These are phyloP conservation scores for Drosophila pandora DNA, from an alignment of 1,140 invertebrate genomes.

Conservation along the genomic window DNA sequence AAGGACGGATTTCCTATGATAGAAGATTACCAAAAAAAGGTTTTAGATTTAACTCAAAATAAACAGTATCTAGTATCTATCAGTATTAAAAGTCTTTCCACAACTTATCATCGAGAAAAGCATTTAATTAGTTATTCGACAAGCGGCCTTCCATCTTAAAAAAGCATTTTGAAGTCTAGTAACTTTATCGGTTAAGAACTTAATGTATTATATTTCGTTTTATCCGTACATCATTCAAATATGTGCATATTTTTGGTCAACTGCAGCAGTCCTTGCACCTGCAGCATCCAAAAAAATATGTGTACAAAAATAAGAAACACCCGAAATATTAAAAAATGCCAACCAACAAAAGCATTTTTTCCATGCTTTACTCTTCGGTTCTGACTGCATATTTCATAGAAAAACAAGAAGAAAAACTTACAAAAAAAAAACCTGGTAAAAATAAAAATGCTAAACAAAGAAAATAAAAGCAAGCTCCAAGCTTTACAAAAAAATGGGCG, in stretches of 20 bases:
- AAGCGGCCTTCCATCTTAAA: too few species aligned
- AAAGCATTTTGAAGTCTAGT: background rate
- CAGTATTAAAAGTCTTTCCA: too few species aligned
- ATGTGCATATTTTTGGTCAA: constrained; percentile 61
- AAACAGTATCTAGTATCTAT: too few species aligned
- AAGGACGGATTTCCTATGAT: background rate
- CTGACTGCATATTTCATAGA: constrained; percentile 67
- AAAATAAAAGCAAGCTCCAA: constrained; percentile 65
- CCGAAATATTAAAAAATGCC: constrained; percentile 36
- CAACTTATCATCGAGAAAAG: too few species aligned
- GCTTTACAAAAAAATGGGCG: constrained; percentile 69
- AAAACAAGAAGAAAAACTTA: constrained; percentile 26
- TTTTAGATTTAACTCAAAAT: background rate
- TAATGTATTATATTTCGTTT: constrained; percentile 31
- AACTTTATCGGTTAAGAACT: background rate
- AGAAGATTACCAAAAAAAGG: background rate
- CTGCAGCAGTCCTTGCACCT: constrained; percentile 49
- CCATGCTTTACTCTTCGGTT: constrained; percentile 20
- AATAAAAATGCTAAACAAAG: constrained; percentile 76
- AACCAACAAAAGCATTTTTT: constrained; percentile 66
- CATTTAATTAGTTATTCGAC: too few species aligned
- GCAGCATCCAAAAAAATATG: constrained; percentile 52
- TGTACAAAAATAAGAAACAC: constrained; percentile 6
- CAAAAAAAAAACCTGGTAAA: constrained; percentile 45
- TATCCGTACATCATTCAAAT: constrained; percentile 62